Base-by-base conservation (phyloP, 2,113 vertebrate genomes). In the Saccopteryx leptura region DNA sequence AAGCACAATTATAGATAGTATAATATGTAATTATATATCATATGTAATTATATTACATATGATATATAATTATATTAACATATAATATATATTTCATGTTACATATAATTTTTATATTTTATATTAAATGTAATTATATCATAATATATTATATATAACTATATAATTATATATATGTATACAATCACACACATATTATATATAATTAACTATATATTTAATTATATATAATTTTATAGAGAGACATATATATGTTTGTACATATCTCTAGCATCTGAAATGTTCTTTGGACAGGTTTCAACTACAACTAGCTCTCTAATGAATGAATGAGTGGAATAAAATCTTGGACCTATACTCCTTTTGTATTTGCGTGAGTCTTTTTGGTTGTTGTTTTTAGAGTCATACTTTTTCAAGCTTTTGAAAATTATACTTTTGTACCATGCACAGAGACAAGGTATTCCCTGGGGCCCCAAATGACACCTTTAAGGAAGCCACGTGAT, bases 311-410 rank as follows among this genome's bases (percentile, higher is more conserved):
- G 28, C 65, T 91, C 58, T 85, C 50, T 69, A 84, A 72, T 87
- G 23, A 92, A 94, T 48, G 31, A 81, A 81, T 84, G 23, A 76
- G 19, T 50, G 63, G 78, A 95, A 88, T 66, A 88, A 85, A 94
- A 69, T 76, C 28, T 78, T 85, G 58, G 54, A 74, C 66, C 28
- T 33, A 33, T 50, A 33, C 71, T 60, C 15, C 21, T 88, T 79
- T 83, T 66, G 46, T 33, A 63, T 74, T 84, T 79, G 60, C 82
- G 23, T 21, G 58, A 61, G 7, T 58, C 9, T 61, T 50, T 80
- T 81, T 69, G 80, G 31, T 66, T 33, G 52, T 92, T 90, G 46
- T 60, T 88, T 89, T 97, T 76, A 61, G 26, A 92, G 17, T 60
- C 33, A 18, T 72, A n/a, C n/a, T 76, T 92, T 83, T 90, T 46